A percentile compares a stretch with the other conserved stretches of the same genome.
Evolutionary conservation across 2,797 vertebrate species (phyloP).

Genomic region (Acanthopagrus latus): DNA sequence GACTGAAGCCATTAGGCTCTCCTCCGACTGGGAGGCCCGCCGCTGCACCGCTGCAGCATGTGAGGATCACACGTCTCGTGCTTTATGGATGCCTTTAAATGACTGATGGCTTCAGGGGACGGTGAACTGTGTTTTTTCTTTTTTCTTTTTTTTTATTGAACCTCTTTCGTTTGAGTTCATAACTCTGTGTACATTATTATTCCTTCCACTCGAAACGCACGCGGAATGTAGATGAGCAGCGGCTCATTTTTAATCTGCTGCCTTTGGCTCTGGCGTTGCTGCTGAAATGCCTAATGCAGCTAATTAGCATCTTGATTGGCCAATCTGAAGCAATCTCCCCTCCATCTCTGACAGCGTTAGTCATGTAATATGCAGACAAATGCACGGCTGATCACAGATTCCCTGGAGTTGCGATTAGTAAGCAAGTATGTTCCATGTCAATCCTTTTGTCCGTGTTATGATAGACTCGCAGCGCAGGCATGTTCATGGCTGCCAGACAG

Average conservation of each 20-base stretch:
- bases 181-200: slow-evolving; percentile 28
- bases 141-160: slow-evolving; percentile 16
- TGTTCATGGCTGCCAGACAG: neutral
- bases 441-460: slow-evolving; percentile 24
- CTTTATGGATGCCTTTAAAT: slow-evolving; percentile 46
- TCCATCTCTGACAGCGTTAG: slow-evolving; percentile 58
- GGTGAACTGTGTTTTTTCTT: slow-evolving; percentile 23
- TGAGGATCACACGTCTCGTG: slow-evolving; percentile 70
- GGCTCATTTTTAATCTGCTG: slow-evolving; percentile 44
- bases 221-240: slow-evolving; percentile 60
- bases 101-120: slow-evolving; percentile 47
- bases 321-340: slow-evolving; percentile 55
- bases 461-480: neutral
- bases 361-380: slow-evolving; percentile 61
- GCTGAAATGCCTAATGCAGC: slow-evolving; percentile 57
- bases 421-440: slow-evolving; percentile 26
- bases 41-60: slow-evolving; percentile 57
- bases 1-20: slow-evolving; percentile 36
- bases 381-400: slow-evolving; percentile 40
- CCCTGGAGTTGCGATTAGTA: slow-evolving; percentile 50
- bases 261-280: slow-evolving; percentile 43
- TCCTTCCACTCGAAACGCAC: slow-evolving; percentile 26
- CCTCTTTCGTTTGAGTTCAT: slow-evolving; percentile 28
- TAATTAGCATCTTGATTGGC: slow-evolving; percentile 72
- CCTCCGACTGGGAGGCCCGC: slow-evolving; percentile 23